Conservation (phyloP, 2,113 vertebrate species). For the Neogobius melanostomus region DNA sequence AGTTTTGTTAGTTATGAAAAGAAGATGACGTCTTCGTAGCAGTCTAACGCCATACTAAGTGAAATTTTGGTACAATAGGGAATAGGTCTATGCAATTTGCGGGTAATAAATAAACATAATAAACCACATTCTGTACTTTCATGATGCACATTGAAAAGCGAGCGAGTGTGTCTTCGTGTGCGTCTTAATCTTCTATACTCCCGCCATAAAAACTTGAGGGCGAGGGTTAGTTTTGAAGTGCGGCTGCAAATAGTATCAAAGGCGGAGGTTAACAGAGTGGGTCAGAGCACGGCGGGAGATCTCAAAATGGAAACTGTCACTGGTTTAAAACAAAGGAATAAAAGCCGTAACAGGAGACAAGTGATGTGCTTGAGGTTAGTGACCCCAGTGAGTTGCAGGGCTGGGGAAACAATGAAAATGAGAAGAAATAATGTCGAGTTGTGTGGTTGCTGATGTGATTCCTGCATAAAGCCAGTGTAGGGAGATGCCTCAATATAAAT, state of each 20-base stretch:
- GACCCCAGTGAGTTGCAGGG: not conserved
- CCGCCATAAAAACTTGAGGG: not conserved
- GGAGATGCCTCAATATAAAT: too few relatives aligned
- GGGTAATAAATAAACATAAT: not conserved
- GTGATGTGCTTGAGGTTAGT: not conserved
- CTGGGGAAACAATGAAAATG: not conserved
- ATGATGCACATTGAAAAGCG: not conserved
- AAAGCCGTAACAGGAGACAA: not conserved
- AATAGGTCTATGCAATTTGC: too few relatives aligned
- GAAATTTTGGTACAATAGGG: too few relatives aligned
- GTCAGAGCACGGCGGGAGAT: not conserved
- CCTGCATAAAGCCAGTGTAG: too few relatives aligned
- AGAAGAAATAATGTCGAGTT: not conserved
- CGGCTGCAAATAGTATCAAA: slow-evolving; percentile 11
- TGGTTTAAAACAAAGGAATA: slow-evolving; percentile 6
- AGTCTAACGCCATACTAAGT: too few relatives aligned
- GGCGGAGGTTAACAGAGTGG: not conserved
- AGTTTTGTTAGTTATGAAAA: too few relatives aligned
- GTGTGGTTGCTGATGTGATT: not conserved
- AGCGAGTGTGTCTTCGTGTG: not conserved
- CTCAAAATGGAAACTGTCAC: slow-evolving; percentile 8
- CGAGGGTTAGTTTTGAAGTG: not conserved
- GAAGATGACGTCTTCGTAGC: too few relatives aligned
- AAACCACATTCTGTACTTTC: not conserved
- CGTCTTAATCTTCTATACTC: slow-evolving; percentile 2